Evolutionary conservation across 1,140 invertebrate species (phyloP).

Genomic region (Daktulosphaira vitifoliae): DNA sequence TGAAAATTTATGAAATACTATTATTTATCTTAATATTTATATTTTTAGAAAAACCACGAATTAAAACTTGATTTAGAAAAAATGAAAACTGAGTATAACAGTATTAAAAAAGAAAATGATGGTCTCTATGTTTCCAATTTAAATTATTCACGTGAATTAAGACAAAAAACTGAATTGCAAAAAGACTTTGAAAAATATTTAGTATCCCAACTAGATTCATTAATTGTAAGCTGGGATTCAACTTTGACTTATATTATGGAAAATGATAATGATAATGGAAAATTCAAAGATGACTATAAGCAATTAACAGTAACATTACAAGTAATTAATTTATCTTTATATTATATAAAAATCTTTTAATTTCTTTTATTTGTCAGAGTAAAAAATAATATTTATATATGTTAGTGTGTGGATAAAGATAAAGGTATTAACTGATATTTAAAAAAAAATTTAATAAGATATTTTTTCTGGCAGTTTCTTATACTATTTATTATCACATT

Average conservation of each 20-base stretch:
- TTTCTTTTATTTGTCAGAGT: neutral
- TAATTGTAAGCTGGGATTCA: conserved; percentile 22
- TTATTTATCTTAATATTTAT: neutral
- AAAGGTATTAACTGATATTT: no score
- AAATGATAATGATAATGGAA: conserved; percentile 16
- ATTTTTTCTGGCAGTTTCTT: no score
- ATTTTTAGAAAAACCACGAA: conserved; percentile 4
- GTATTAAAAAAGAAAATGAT: conserved; percentile 27
- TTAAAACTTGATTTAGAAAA: conserved; percentile 10
- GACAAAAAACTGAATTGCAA: conserved; percentile 32
- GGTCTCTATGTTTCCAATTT: conserved; percentile 19
- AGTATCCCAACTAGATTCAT: conserved; percentile 16
- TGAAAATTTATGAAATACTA: no score
- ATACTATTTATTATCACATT: no score
- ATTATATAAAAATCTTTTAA: neutral
- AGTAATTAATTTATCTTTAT: conserved; percentile 5
- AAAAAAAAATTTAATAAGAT: no score
- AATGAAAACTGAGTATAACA: conserved; percentile 23
- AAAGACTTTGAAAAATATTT: conserved; percentile 23
- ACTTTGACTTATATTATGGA: conserved; percentile 12
- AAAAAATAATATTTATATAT: no score
- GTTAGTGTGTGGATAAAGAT: no score
- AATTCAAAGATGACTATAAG: conserved; percentile 25
- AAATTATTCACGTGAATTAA: conserved; percentile 30
- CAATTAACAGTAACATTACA: conserved; percentile 25